phyloP scores from a whole-genome alignment of 1,140 invertebrate species.

The Drosophila tsacasi region DNA sequence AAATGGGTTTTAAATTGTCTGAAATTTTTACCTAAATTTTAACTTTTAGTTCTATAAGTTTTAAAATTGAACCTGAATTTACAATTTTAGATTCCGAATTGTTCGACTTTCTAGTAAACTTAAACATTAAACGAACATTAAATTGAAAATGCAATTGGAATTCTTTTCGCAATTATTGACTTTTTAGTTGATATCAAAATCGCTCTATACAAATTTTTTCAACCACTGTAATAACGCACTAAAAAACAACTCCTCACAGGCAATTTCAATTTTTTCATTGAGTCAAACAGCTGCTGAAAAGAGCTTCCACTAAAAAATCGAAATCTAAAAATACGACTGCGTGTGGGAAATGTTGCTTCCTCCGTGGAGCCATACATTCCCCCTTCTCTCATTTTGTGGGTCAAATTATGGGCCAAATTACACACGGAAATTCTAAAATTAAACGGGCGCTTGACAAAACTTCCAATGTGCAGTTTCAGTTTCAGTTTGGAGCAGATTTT shows the following conservation, averaged over 20 bases:
- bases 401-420: constrained; percentile 70
- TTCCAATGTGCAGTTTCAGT: constrained; percentile 19
- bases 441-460: constrained; percentile 54
- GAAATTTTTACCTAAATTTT: neutral
- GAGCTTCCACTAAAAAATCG: constrained; percentile 60
- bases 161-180: too few relatives aligned
- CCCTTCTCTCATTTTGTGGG: constrained; percentile 39
- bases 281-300: constrained; percentile 30
- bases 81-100: neutral
- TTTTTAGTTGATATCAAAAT: neutral
- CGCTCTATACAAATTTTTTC: neutral
- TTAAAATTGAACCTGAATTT: neutral
- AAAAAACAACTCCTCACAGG: constrained; percentile 18
- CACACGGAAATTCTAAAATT: constrained; percentile 63
- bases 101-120: too few relatives aligned
- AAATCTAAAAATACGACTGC: constrained; percentile 67
- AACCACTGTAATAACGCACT: constrained; percentile 11
- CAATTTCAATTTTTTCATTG: constrained; percentile 38
- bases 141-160: too few relatives aligned
- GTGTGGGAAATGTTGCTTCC: constrained; percentile 56
- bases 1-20: neutral
- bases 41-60: neutral
- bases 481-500: constrained; percentile 34
- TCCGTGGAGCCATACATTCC: constrained; percentile 66
- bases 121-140: too few relatives aligned